Conservation (phyloP, 2,797 vertebrate genomes). For the Limnodromus scolopaceus region DNA sequence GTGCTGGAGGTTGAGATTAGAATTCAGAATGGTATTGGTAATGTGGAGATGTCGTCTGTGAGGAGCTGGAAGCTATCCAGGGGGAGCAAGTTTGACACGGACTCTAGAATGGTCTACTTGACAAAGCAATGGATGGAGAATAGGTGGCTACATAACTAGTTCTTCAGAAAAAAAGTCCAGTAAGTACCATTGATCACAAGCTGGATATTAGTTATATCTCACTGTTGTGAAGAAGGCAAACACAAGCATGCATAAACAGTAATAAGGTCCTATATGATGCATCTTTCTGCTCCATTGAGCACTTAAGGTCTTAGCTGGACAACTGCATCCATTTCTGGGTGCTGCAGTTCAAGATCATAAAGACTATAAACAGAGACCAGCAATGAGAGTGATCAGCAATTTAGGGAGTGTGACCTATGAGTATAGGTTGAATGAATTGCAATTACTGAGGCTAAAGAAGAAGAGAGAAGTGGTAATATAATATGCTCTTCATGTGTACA, state of each 20-base stretch:
- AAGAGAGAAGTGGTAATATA: background rate
- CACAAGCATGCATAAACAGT: background rate
- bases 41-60: rapidly evolving
- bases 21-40: background rate
- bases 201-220: background rate
- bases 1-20: background rate
- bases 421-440: background rate
- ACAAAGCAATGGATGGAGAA: background rate
- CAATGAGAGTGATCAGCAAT: background rate
- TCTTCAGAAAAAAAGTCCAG: background rate
- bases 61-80: background rate
- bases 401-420: background rate
- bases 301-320: background rate
- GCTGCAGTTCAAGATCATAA: background rate
- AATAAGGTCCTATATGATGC: background rate
- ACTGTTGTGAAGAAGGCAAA: background rate
- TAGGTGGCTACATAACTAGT: background rate
- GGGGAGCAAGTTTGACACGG: background rate
- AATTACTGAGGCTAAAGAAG: background rate
- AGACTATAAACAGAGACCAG: background rate
- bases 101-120: background rate
- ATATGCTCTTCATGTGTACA: background rate
- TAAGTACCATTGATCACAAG: background rate
- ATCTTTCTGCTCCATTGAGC: background rate
- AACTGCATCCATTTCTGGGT: background rate